A percentile compares a stretch with the other conserved stretches of the same genome.
Evolutionary conservation across 2,888 invertebrate genomes (phyloP).

Genomic region (Stegophylla sp.): DNA sequence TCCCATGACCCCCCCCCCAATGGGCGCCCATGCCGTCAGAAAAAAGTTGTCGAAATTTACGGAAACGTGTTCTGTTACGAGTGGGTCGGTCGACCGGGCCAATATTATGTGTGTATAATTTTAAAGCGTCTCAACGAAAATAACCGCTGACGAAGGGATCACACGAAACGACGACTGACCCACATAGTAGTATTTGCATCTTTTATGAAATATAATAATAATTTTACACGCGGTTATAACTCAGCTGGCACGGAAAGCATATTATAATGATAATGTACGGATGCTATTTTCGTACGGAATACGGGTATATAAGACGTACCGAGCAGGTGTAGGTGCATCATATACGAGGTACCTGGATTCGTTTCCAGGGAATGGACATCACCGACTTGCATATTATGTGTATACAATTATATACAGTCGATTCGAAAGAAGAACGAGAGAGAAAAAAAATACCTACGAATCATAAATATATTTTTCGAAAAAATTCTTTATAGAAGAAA

Average conservation of each 20-base stretch:
- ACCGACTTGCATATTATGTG: no score
- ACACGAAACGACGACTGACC: slow-evolving; percentile 32
- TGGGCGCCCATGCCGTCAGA: not conserved
- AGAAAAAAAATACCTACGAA: no score
- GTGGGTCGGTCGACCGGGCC: no score
- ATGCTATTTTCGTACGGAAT: not conserved
- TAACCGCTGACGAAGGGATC: slow-evolving; percentile 31
- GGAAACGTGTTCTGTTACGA: not conserved
- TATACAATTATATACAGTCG: no score
- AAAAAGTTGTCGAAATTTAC: not conserved
- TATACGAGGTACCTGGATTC: no score
- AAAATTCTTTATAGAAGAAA: no score
- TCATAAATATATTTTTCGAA: no score
- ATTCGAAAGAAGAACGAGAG: no score
- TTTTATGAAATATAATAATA: not conserved
- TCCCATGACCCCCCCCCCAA: no score
- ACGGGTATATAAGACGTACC: no score
- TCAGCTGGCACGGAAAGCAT: slow-evolving; percentile 13
- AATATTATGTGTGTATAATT: slow-evolving; percentile 4
- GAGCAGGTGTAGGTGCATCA: no score
- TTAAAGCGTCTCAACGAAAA: slow-evolving; percentile 24
- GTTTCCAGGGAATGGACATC: no score
- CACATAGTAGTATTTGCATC: not conserved
- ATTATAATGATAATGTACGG: not conserved
- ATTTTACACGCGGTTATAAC: not conserved